Base-by-base conservation (phyloP, 2,797 vertebrate genomes). In the Parauchenoglanis ngamensis region DNA sequence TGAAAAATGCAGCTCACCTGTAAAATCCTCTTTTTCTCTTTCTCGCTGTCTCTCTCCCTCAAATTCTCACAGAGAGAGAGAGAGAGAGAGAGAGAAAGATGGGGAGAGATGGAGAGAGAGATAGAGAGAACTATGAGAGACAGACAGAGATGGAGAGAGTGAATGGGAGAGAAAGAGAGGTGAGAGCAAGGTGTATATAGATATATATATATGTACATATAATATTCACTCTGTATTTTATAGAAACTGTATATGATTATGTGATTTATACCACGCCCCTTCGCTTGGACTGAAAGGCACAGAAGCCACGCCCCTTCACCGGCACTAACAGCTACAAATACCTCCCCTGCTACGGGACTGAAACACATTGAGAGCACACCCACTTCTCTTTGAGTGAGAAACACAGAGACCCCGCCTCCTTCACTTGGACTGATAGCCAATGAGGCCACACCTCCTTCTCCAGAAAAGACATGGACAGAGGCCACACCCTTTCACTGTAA, bases 1-100 rank as follows among this genome's bases (percentile, higher is more conserved):
- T 78, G 78, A 72, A 88, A 83, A 52, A 84, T 86, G 83, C 89
- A 88, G 56, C 84, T 87, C 88, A 81, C 83, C 70, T 63, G 59
- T n/a, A 61, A 81, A 86, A 87, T 76, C 86, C 76, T 25, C 85
- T 25, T 35, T 59, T 28, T 35, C 31, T 35, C 78, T 40, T 56
- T 54, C 73, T 76, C 73, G 28, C 49, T 8, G 25, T 54, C 25
- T 76, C 46, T 28, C 25, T 54, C n/a, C 7, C 25, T 28, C 49
- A 40, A 40, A 40, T 40, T 52, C 46, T 54, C 13, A 77, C 7
- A 54, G n/a, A 23, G 75, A 28, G 1, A 56, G 46, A 49, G 21
- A 76, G 12, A 76, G 4, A 73, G 17, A 44, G 23, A 8, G 49
- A 76, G 25, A 52, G 72, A 76, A 5, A 54, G 75, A 56, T 10